Evolutionary conservation across 2,113 vertebrate genomes (phyloP).

Genomic region (Corythornis cristatus): DNA sequence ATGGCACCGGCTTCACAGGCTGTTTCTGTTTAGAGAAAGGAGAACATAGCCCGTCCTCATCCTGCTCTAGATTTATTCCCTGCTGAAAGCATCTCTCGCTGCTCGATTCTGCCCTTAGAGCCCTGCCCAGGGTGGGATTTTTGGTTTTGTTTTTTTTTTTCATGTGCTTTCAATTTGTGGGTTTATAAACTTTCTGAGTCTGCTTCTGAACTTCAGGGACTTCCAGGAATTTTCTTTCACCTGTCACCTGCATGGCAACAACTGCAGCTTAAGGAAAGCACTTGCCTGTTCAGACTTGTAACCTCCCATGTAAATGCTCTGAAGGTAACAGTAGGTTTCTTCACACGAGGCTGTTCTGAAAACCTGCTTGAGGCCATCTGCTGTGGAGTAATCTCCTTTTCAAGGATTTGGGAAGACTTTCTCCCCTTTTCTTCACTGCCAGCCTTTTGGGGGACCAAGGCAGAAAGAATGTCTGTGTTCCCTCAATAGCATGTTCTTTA

Average conservation of each 20-base stretch:
- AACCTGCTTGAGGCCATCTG: neutral
- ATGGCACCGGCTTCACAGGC: rapidly evolving
- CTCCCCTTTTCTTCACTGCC: neutral
- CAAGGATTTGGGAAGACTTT: constrained; percentile 27
- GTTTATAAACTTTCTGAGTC: neutral
- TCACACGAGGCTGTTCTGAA: neutral
- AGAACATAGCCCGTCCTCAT: neutral
- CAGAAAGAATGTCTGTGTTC: neutral
- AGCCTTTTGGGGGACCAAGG: neutral
- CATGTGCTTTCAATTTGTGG: neutral
- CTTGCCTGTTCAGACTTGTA: constrained; percentile 25
- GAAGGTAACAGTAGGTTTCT: neutral
- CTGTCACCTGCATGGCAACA: neutral
- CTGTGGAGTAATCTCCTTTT: constrained; percentile 4
- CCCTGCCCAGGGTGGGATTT: neutral
- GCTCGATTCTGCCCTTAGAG: neutral
- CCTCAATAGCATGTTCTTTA: neutral
- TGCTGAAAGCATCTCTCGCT: neutral
- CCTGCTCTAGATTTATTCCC: neutral
- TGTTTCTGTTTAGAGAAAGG: neutral
- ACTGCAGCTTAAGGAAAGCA: neutral
- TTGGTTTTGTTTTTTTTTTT: neutral
- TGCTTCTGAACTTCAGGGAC: neutral
- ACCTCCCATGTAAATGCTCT: neutral
- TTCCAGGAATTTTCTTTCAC: neutral